These are phyloP conservation scores for Scaptomyza flava DNA, from an alignment of 2,888 invertebrate genomes.

Conservation along the genomic window DNA sequence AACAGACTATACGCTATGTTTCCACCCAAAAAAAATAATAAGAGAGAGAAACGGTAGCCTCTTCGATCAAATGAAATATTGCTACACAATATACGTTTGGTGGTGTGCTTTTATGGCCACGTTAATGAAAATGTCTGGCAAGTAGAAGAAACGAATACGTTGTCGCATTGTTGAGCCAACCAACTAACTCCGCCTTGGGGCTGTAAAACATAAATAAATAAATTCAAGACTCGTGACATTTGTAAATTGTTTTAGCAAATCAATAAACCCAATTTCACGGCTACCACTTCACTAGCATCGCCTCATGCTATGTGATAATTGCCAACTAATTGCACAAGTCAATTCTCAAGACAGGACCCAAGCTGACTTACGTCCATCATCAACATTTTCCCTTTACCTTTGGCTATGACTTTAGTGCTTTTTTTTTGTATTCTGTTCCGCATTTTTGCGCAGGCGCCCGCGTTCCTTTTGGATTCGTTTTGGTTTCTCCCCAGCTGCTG, in stretches of 20 bases:
- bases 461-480: constrained; percentile 10
- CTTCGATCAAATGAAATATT: constrained; percentile 77
- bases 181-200: constrained; percentile 37
- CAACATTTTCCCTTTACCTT: constrained; percentile 27
- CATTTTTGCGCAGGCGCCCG: constrained; percentile 68
- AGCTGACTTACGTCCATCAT: constrained; percentile 33
- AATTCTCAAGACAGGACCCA: constrained; percentile 48
- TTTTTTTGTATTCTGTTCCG: constrained; percentile 56
- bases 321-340: constrained; percentile 64
- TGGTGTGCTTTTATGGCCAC: constrained; percentile 51
- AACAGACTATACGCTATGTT: constrained; percentile 66
- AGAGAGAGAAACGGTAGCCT: constrained; percentile 63
- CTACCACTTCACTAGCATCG: constrained; percentile 23
- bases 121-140: constrained; percentile 62
- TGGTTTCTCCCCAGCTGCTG: constrained; percentile 36
- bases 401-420: not conserved
- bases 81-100: constrained; percentile 75
- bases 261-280: constrained; percentile 77
- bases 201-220: constrained; percentile 78
- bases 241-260: constrained; percentile 74
- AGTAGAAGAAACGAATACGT: constrained; percentile 31
- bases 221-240: constrained; percentile 76
- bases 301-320: constrained; percentile 63
- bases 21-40: not conserved
- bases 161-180: constrained; percentile 35